Percentiles rank a stretch among this genome's conserved stretches.
Conservation (phyloP, 2,113 vertebrate species). For the Lanius collurio region DNA sequence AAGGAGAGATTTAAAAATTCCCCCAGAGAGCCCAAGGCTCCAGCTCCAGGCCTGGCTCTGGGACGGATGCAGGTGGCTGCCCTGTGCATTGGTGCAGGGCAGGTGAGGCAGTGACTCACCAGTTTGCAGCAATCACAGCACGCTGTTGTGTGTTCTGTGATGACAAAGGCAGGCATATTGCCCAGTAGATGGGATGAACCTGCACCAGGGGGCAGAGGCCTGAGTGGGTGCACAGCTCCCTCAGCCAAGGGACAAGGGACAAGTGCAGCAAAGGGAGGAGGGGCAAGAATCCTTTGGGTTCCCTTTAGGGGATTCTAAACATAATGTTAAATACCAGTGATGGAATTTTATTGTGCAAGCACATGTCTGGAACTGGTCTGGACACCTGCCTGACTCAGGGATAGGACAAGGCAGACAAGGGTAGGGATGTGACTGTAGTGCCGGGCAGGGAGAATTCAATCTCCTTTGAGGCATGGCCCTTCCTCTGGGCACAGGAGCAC, state of each 20-base stretch:
- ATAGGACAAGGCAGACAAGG: background rate
- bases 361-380: background rate
- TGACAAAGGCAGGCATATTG: accelerated
- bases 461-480: background rate
- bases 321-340: background rate
- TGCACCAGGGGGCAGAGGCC: background rate
- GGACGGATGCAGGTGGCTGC: background rate
- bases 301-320: background rate
- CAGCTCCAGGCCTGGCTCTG: background rate
- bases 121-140: background rate
- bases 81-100: accelerated
- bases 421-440: background rate
- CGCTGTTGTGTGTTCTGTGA: background rate
- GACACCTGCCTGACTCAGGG: background rate
- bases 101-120: background rate
- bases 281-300: background rate
- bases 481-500: background rate
- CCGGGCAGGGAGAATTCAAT: background rate
- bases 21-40: background rate
- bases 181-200: background rate
- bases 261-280: background rate
- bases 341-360: background rate
- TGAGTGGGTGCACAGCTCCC: background rate
- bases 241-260: background rate
- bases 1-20: background rate